Conservation (phyloP, 2,113 vertebrate genomes). For the Mastomys natalensis region DNA sequence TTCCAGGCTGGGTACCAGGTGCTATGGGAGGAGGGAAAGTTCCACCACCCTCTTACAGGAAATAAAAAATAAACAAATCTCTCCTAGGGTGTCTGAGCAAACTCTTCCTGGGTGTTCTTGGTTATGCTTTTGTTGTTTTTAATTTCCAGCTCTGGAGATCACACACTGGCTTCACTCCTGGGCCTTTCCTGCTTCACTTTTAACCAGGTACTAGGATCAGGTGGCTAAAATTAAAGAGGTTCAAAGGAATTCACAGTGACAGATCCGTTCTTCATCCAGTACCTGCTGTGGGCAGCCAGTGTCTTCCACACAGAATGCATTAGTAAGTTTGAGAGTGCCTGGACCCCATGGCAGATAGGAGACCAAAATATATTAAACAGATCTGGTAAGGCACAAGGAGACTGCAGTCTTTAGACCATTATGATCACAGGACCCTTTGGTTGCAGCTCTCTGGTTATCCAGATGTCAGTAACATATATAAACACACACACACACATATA, state of each 20-base stretch:
- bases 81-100: not conserved
- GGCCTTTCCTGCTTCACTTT: not conserved
- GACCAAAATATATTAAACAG: not conserved
- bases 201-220: not conserved
- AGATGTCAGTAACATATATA: not conserved
- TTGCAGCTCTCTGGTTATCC: not conserved
- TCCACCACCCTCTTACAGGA: not conserved
- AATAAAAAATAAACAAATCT: not conserved
- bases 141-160: not conserved
- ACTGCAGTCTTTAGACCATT: not conserved
- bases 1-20: not conserved
- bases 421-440: not conserved
- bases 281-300: not conserved
- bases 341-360: not conserved
- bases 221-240: not conserved
- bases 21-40: not conserved
- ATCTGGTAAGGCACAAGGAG: too few relatives aligned
- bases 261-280: not conserved
- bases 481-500: too few relatives aligned
- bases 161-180: not conserved
- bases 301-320: not conserved
- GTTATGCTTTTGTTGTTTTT: not conserved
- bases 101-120: not conserved
- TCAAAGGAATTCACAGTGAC: not conserved
- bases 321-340: not conserved